Evolutionary conservation across 2,797 vertebrate species (phyloP), one percentile per base, ranked within the genome.

Genomic region (Kryptolebias ocellatus): DNA sequence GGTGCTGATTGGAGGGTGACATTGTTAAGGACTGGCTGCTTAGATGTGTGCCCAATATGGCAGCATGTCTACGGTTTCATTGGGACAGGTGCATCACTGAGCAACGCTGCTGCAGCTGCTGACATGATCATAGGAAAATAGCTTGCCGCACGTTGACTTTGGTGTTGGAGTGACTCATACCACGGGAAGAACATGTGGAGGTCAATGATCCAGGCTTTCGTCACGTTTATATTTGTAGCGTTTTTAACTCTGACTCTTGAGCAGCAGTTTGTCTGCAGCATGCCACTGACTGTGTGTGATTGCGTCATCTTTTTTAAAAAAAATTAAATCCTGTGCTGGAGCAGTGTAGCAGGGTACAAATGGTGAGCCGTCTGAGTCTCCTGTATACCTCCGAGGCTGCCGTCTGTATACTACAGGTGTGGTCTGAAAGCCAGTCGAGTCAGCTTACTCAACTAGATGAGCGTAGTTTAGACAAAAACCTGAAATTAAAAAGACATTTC

Each of bases 381-480:
- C 20, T 24, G 20, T 24, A 24, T 24, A 10, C 37, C 20, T 46
- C 18, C 64, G 50, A 14, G 57, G 53, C 56, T 28, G 14, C 29
- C 1, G 28, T 60, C 61, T 58, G 69, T 45, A 29, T 24, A 44
- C 28, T 14, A 42, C 56, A 79, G 67, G 77, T 74, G 72, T 42
- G 46, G 29, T 34, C 5, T 9, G 6, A 1, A 18, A 8, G 53
- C n/a, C 66, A 60, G 37, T 39, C 56, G 4, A 10, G 45, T 39
- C 44, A 28, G n/a, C 18, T 45, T 7, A 28, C 39, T 72, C 58
- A 79, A 87, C 81, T 28, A 70, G 83, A 85, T 85, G 14, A 5
- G 20, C 49, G 18, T 31, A 29, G 46, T 72, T 46, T 18, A 9
- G 24, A 79, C 51, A n/a, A 10, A 56, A n/a, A 52, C 3, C 17